Evolutionary conservation across 1,140 invertebrate species (phyloP).

Genomic region (Notospermus geniculatus): DNA sequence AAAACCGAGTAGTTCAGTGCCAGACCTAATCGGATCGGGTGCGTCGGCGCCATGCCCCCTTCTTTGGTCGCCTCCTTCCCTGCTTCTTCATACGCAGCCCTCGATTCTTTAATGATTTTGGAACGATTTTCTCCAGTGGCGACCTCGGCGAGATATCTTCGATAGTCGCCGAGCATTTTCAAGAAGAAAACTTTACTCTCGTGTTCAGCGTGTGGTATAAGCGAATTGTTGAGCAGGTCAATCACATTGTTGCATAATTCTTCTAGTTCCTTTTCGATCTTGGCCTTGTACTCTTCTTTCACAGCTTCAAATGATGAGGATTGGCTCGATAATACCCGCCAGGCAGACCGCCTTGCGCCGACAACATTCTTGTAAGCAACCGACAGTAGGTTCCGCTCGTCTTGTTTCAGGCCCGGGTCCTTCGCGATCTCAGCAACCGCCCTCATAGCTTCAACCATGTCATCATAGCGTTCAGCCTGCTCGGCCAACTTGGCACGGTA

Average conservation of each 20-base stretch:
- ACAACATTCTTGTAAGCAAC: constrained; percentile 99
- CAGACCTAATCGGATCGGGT: constrained; percentile 93
- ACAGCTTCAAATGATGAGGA: constrained; percentile 68
- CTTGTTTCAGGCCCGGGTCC: constrained; percentile 54
- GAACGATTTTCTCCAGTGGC: constrained; percentile 87
- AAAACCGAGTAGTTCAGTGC: constrained; percentile 98
- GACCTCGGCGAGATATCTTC: constrained; percentile 94
- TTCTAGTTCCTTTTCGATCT: constrained; percentile 33
- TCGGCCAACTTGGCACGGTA: constrained; percentile 54
- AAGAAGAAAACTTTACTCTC: too few species aligned
- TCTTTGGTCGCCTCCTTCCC: constrained; percentile 81
- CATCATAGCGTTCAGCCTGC: constrained; percentile 55
- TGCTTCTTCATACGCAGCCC: constrained; percentile 96
- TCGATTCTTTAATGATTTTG: constrained; percentile 88
- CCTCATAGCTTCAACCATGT: constrained; percentile 52
- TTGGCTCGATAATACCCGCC: constrained; percentile 95
- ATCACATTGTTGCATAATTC: neutral
- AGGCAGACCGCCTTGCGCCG: constrained; percentile 91
- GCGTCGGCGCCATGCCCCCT: constrained; percentile 97
- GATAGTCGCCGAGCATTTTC: constrained; percentile 81
- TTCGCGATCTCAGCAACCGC: constrained; percentile 32
- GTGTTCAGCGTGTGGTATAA: constrained; percentile 66
- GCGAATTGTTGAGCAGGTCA: constrained; percentile 76
- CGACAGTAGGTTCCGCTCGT: constrained; percentile 93
- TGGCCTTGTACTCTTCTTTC: constrained; percentile 39